phyloP scores from a whole-genome alignment of 2,888 invertebrate genomes.

The Hydrotaea cyrtoneurina region DNA sequence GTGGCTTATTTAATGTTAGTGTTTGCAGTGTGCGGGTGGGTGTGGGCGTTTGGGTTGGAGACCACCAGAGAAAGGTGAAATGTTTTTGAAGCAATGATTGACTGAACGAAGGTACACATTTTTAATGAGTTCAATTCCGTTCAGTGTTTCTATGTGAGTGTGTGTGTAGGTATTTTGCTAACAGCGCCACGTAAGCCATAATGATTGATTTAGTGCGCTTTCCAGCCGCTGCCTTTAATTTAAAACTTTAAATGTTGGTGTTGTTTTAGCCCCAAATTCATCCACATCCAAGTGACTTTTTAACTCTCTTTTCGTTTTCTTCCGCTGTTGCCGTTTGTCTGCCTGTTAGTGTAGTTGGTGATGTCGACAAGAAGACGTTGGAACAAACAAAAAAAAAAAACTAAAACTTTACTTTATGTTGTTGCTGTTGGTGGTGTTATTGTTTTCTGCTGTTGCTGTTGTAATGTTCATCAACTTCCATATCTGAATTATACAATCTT shows the following conservation, averaged over 20 bases:
- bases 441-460: not conserved
- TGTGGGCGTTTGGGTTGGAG: not conserved
- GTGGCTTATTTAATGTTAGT: slow-evolving; percentile 6
- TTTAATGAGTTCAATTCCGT: slow-evolving; percentile 36
- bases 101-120: slow-evolving; percentile 31
- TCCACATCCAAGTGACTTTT: slow-evolving; percentile 14
- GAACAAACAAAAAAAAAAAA: slow-evolving; percentile 1
- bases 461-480: slow-evolving; percentile 34
- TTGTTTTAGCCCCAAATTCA: slow-evolving; percentile 5
- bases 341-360: not conserved
- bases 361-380: not conserved
- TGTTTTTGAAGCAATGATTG: slow-evolving; percentile 31
- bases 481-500: slow-evolving; percentile 62
- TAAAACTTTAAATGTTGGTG: slow-evolving; percentile 10
- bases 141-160: not conserved
- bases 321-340: not conserved
- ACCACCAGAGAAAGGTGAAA: slow-evolving; percentile 17
- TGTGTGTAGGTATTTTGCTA: not conserved
- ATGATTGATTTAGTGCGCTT: slow-evolving; percentile 17
- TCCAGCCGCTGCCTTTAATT: not conserved
- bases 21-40: not conserved
- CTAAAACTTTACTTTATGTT: not conserved
- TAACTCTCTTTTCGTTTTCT: not conserved
- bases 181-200: not conserved
- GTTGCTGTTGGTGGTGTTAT: not conserved